Percentiles rank a stretch among this genome's conserved stretches.
These are phyloP conservation scores for Athene noctua DNA, from an alignment of 2,113 vertebrate species.

Conservation along the genomic window DNA sequence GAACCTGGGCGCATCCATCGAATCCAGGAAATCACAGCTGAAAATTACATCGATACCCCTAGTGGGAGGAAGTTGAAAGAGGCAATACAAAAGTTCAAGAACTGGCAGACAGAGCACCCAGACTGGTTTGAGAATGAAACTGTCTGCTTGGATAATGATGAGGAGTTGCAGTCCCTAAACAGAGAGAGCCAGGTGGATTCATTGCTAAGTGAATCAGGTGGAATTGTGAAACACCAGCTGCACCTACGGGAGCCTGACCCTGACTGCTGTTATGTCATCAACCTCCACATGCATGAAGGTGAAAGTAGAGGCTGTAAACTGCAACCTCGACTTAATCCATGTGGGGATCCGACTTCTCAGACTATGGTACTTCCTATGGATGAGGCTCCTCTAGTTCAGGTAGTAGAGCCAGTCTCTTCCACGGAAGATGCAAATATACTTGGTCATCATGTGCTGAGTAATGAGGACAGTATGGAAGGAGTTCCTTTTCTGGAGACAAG, in stretches of 20 bases:
- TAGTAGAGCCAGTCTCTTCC: neutral
- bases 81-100: constrained; percentile 81
- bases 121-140: constrained; percentile 90
- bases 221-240: constrained; percentile 69
- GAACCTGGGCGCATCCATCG: constrained; percentile 82
- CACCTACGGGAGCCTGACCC: constrained; percentile 60
- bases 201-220: neutral
- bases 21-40: constrained; percentile 77
- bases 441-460: constrained; percentile 20
- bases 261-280: neutral
- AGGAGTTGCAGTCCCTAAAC: constrained; percentile 24
- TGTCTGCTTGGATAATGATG: constrained; percentile 63
- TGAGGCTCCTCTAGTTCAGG: neutral
- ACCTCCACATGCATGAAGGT: constrained; percentile 1
- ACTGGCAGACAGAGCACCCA: constrained; percentile 78
- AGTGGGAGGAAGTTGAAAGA: constrained; percentile 79
- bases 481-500: constrained; percentile 45
- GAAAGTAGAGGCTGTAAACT: neutral
- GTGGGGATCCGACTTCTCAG: neutral
- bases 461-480: constrained; percentile 39
- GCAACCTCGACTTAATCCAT: neutral
- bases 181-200: constrained; percentile 50
- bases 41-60: constrained; percentile 76
- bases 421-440: neutral
- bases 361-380: constrained; percentile 1